phyloP scores from a whole-genome alignment of 2,888 invertebrate species.

The Sphaeridia pumilis region DNA sequence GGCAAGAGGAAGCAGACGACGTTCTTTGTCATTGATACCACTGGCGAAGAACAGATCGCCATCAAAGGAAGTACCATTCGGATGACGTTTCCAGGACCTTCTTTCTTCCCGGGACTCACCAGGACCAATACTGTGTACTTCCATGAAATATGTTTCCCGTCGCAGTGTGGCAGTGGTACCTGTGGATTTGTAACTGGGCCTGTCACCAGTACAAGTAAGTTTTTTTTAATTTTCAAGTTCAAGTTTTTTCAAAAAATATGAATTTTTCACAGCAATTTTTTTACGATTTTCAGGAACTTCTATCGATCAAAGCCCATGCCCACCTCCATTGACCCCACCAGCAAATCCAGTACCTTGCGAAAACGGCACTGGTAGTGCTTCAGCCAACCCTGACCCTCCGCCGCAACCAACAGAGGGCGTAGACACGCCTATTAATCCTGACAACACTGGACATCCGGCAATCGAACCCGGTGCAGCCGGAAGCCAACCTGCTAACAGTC shows the following conservation, averaged over 20 bases:
- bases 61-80: conserved; percentile 11
- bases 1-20: too few species aligned
- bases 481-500: not conserved
- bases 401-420: not conserved
- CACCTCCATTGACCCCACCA: not conserved
- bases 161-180: conserved; percentile 18
- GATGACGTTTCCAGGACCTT: conserved; percentile 22
- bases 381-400: not conserved
- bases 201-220: conserved; percentile 1
- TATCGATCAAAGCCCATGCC: not conserved
- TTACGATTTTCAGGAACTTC: not conserved
- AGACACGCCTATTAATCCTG: not conserved
- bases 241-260: too few species aligned
- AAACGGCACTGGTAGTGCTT: not conserved
- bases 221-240: too few species aligned
- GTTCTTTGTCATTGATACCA: conserved; percentile 26
- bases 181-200: conserved; percentile 21
- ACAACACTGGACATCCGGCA: not conserved
- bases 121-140: conserved; percentile 19
- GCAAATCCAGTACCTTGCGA: not conserved
- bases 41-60: conserved; percentile 22
- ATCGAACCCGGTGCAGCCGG: not conserved
- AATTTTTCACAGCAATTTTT: too few species aligned
- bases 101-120: conserved; percentile 15
- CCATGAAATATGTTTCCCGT: conserved; percentile 31